phyloP scores from a whole-genome alignment of 2,797 vertebrate species.

The Scolopax bukidnonensis region DNA sequence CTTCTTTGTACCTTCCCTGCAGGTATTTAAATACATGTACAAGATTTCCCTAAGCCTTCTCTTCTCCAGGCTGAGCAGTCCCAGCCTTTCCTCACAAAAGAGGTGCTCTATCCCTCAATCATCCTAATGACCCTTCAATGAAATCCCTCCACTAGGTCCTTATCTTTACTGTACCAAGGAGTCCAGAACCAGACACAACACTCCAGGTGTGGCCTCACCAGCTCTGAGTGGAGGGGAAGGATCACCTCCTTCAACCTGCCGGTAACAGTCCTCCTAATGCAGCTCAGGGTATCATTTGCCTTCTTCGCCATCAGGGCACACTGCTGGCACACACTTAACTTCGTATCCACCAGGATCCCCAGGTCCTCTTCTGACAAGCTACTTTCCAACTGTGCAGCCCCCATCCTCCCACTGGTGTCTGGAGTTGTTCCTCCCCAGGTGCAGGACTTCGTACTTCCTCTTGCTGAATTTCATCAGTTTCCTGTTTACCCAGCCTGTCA shows the following conservation, averaged over 20 bases:
- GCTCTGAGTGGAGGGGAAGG: neutral
- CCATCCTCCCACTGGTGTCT: neutral
- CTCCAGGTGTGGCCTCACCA: neutral
- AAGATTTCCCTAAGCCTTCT: neutral
- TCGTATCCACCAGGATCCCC: neutral
- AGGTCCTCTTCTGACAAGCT: neutral
- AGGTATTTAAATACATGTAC: neutral
- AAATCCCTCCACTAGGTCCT: neutral
- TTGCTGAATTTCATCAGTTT: neutral
- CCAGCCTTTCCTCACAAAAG: neutral
- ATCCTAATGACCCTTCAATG: neutral
- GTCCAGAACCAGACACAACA: neutral
- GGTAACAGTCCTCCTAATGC: neutral
- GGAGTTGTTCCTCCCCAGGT: neutral
- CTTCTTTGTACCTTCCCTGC: neutral
- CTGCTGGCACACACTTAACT: neutral
- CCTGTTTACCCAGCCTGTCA: neutral
- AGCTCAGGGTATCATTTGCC: neutral
- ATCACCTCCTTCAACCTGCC: neutral
- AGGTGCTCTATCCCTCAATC: neutral
- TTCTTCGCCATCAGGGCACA: neutral
- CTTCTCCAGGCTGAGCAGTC: neutral
- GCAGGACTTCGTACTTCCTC: neutral
- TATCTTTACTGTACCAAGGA: neutral
- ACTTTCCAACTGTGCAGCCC: neutral